phyloP scores from a whole-genome alignment of 2,797 vertebrate genomes.

The Gobio occitaniae region DNA sequence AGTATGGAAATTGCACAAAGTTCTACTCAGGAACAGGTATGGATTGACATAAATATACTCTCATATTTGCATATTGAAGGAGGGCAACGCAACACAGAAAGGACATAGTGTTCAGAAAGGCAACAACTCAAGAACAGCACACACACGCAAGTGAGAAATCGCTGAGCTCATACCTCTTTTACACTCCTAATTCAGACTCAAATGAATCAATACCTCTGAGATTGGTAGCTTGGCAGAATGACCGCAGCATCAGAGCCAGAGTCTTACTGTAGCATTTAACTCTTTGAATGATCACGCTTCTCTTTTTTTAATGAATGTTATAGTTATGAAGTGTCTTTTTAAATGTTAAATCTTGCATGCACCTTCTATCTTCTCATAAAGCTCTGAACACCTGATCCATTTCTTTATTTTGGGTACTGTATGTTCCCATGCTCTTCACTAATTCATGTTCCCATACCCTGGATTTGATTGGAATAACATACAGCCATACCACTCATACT shows the following conservation, averaged over 20 bases:
- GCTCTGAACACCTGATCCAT: constrained; percentile 23
- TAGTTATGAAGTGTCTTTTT: constrained; percentile 23
- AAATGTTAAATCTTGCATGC: constrained; percentile 5
- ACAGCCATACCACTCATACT: neutral
- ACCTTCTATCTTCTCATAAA: neutral
- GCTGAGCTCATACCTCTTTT: constrained; percentile 50
- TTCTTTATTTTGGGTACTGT: neutral
- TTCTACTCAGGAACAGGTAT: constrained; percentile 94
- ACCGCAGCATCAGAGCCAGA: neutral
- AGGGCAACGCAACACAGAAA: constrained; percentile 6
- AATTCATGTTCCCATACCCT: neutral
- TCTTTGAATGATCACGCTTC: neutral
- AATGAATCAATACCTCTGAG: constrained; percentile 53
- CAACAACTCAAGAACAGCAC: constrained; percentile 13
- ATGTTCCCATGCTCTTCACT: neutral
- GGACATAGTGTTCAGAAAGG: neutral
- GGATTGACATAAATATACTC: neutral
- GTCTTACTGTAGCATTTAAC: constrained; percentile 18
- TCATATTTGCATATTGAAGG: constrained; percentile 6
- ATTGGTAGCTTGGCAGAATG: constrained; percentile 24
- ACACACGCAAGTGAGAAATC: constrained; percentile 45
- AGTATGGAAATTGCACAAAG: constrained; percentile 96
- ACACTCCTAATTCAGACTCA: constrained; percentile 36
- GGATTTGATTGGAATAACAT: neutral
- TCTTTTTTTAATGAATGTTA: constrained; percentile 27